Evolutionary conservation across 2,888 invertebrate genomes (phyloP), one percentile per base, ranked within the genome.

Genomic region (Alloscopus bannaensis): DNA sequence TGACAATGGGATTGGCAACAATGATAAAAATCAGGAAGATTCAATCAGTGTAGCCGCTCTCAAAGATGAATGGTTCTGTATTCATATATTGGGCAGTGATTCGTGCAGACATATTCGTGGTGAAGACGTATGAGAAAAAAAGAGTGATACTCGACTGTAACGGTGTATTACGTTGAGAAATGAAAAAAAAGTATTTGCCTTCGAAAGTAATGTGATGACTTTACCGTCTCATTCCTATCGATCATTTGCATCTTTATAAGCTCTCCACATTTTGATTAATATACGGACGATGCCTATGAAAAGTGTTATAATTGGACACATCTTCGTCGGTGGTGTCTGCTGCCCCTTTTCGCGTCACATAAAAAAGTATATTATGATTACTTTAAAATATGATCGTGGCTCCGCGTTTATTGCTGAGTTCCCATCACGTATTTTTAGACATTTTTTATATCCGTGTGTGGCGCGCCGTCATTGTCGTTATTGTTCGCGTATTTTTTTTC

Each of bases 381-480:
- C 24, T 55, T 26, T 20, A 2, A 11, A 11, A 24, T 26, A 55
- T 24, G 24, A 55, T 3, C 26, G 16, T 2, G 2, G n/a, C n/a
- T n/a, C 2, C 55, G 28, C 20, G 18, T 55, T 55, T 26, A 26
- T 16, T 24, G n/a, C 36, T 59, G 18, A 22, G 31, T 42, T 62
- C 24, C 20, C 1, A 40, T 40, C 18, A 26, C 20, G 24, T 18
- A 42, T 40, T 40, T 62, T 62, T 62, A 40, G 31, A 20, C 40
- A n/a, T 4, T 24, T 2, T 20, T 55, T 55, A n/a, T 55, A 1
- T 42, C 18, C 13, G 22, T 4, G 1, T 42, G 18, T 59, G 18
- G 40, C n/a, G n/a, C n/a, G n/a, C n/a, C 42, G 62, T 62, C 62
- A 62, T 42, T 62, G 62, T 42, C 40, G 6, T 24, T 24, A 22